Evolutionary conservation across 2,113 vertebrate genomes (phyloP).

Genomic region (Okapia johnstoni): DNA sequence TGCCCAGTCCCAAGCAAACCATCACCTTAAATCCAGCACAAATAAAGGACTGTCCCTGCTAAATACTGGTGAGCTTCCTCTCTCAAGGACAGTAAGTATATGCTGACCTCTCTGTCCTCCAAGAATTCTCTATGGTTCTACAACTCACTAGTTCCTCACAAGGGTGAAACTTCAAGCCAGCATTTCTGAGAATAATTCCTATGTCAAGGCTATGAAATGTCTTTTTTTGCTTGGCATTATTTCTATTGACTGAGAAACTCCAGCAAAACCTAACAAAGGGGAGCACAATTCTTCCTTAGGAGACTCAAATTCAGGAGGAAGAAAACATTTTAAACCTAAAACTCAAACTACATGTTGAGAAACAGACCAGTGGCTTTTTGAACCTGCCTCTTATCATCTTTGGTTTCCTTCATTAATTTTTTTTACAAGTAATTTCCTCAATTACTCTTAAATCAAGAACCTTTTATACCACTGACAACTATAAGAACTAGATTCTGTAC

Average conservation of each 20-base stretch:
- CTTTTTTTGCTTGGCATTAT: not conserved
- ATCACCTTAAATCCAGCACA: not conserved
- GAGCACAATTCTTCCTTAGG: not conserved
- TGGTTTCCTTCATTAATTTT: constrained; percentile 15
- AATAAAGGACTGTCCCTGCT: not conserved
- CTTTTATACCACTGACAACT: not conserved
- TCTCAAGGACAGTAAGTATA: not conserved
- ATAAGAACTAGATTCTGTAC: not conserved
- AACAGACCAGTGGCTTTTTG: not conserved
- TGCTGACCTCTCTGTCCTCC: not conserved
- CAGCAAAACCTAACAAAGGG: not conserved
- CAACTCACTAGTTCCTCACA: not conserved
- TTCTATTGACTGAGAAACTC: not conserved
- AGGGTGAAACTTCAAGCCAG: not conserved
- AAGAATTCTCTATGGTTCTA: not conserved
- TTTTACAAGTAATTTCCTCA: constrained; percentile 33
- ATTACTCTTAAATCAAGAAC: constrained; percentile 28
- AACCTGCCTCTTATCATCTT: not conserved
- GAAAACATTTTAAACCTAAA: not conserved
- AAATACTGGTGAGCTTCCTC: not conserved
- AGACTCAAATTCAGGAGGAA: not conserved
- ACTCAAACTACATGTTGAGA: not conserved
- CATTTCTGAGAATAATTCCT: not conserved
- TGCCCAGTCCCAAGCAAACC: not conserved
- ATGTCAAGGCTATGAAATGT: not conserved